A percentile compares a stretch with the other conserved stretches of the same genome.
phyloP scores from a whole-genome alignment of 2,113 vertebrate genomes.

The Lipophrys pholis region DNA sequence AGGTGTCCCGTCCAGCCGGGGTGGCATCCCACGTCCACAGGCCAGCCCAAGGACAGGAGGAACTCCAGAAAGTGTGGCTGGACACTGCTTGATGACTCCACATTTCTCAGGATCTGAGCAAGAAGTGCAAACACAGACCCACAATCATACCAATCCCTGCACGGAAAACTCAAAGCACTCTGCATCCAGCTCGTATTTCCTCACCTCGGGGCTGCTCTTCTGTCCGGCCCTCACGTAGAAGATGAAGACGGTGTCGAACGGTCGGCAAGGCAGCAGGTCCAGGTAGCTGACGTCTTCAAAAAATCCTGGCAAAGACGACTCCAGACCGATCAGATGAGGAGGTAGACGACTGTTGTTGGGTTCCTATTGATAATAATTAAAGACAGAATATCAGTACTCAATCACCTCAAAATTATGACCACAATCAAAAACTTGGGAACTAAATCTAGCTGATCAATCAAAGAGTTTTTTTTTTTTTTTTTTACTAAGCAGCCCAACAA shows the following conservation, averaged over 20 bases:
- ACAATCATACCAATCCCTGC: no score
- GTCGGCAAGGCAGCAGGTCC: slow-evolving; percentile 94
- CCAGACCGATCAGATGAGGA: slow-evolving; percentile 96
- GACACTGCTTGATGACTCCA: slow-evolving; percentile 91
- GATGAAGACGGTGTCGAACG: slow-evolving; percentile 97
- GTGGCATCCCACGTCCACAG: slow-evolving; percentile 92
- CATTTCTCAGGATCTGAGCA: slow-evolving; percentile 91
- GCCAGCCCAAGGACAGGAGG: slow-evolving; percentile 94
- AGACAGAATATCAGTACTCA: neutral
- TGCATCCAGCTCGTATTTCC: neutral
- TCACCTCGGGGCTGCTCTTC: slow-evolving; percentile 94
- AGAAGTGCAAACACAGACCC: neutral
- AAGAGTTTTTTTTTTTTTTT: neutral
- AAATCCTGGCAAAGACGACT: slow-evolving; percentile 92
- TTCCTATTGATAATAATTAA: slow-evolving; percentile 81
- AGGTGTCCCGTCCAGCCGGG: slow-evolving; percentile 96
- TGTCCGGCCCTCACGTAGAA: slow-evolving; percentile 97
- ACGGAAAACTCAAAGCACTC: no score
- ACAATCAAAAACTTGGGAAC: no score
- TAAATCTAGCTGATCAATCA: neutral
- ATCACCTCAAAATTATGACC: no score
- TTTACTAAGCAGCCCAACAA: neutral
- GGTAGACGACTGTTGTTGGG: slow-evolving; percentile 95
- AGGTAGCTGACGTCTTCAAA: slow-evolving; percentile 95
- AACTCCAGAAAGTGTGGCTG: slow-evolving; percentile 96